A percentile compares a stretch with the other conserved stretches of the same genome.
phyloP scores from a whole-genome alignment of 92 coral and sea anemone genomes.

The Palythoa grandis region DNA sequence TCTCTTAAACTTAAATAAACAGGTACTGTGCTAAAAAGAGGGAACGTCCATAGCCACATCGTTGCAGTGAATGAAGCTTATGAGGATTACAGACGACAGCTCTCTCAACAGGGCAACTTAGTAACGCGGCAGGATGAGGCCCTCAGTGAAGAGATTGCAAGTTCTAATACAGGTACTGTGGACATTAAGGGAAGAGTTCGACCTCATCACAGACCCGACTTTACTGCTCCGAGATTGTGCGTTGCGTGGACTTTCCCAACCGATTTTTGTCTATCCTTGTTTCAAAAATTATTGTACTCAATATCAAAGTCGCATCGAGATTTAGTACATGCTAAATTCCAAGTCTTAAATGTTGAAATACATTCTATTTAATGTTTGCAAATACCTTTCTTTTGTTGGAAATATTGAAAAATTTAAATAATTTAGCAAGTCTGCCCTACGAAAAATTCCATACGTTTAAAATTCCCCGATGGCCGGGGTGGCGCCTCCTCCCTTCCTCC shows the following conservation, averaged over 20 bases:
- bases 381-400: too few relatives aligned
- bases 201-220: neutral
- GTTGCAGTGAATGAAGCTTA: conserved; percentile 72
- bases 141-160: conserved; percentile 65
- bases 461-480: too few relatives aligned
- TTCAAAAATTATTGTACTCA: too few relatives aligned
- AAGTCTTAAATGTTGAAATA: too few relatives aligned
- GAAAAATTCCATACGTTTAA: too few relatives aligned
- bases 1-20: neutral
- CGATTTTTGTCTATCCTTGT: too few relatives aligned
- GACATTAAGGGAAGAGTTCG: neutral
- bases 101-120: neutral
- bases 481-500: too few relatives aligned
- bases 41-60: conserved; percentile 75
- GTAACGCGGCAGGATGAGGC: conserved; percentile 19
- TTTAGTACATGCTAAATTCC: too few relatives aligned
- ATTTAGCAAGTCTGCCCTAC: too few relatives aligned
- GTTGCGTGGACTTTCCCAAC: neutral
- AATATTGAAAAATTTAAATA: too few relatives aligned
- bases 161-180: conserved; percentile 71
- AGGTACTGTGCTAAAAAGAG: conserved; percentile 51
- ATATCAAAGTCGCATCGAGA: too few relatives aligned
- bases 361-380: too few relatives aligned
- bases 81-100: neutral
- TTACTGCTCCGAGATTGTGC: neutral